Evolutionary conservation across 1,140 invertebrate genomes (phyloP).

Genomic region (Lineus longissimus): DNA sequence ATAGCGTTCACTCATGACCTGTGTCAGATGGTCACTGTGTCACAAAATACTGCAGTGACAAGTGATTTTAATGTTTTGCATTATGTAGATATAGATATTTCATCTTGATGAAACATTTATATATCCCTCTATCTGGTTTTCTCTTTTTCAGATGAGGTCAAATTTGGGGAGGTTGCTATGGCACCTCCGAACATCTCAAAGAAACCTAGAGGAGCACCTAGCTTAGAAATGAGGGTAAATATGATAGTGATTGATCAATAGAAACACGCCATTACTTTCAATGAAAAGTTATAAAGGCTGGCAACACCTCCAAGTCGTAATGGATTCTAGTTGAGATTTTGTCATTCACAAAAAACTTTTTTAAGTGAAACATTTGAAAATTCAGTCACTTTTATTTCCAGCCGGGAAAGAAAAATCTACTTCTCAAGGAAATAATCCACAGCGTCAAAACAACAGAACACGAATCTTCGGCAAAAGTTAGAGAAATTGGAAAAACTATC

Average conservation of each 20-base stretch:
- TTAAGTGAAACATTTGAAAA: constrained; percentile 2
- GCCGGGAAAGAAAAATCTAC: constrained; percentile 6
- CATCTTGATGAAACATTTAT: too few species aligned
- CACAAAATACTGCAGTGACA: too few species aligned
- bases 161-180: constrained; percentile 39
- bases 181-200: constrained; percentile 33
- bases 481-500: constrained; percentile 26
- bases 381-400: background rate
- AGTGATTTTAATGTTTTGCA: background rate
- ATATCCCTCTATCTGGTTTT: background rate
- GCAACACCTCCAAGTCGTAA: too few species aligned
- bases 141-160: constrained; percentile 29
- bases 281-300: too few species aligned
- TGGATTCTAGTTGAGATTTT: too few species aligned
- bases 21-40: too few species aligned
- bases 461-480: background rate
- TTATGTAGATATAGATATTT: too few species aligned
- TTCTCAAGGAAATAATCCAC: constrained; percentile 7
- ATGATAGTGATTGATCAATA: too few species aligned
- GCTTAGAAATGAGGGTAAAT: background rate
- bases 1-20: too few species aligned
- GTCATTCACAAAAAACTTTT: too few species aligned
- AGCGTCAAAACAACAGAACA: background rate
- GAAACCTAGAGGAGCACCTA: constrained; percentile 25
- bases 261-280: too few species aligned